Conservation (phyloP, 2,113 vertebrate genomes). For the Puffinus mauretanicus region DNA sequence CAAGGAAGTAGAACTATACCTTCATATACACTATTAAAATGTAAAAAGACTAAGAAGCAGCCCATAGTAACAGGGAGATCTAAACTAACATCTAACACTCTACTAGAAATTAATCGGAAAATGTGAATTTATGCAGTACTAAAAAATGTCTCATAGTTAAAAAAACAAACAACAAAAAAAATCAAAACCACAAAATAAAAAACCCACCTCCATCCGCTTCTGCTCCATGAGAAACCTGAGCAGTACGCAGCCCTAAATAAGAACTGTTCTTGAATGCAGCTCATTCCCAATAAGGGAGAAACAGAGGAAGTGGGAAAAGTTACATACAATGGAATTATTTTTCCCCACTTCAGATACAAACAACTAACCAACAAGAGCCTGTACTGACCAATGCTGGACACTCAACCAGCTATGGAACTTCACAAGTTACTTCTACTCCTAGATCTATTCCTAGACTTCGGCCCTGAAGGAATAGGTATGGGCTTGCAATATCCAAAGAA, state of each 20-base stretch:
- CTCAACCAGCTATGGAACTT: not conserved
- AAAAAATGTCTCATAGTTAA: not conserved
- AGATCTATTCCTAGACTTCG: not conserved
- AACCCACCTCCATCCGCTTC: not conserved
- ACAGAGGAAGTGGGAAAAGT: not conserved
- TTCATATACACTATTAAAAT: not conserved
- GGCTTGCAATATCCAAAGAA: not conserved
- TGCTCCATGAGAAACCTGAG: not conserved
- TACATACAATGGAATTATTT: not conserved
- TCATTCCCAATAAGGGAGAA: not conserved
- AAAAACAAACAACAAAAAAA: not conserved
- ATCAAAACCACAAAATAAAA: not conserved
- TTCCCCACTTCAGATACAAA: not conserved
- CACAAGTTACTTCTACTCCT: not conserved
- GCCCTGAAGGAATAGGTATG: not conserved
- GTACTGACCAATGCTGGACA: not conserved
- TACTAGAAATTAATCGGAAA: not conserved
- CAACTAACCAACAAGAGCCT: not conserved
- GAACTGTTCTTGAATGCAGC: not conserved
- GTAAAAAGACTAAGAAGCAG: not conserved
- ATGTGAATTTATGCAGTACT: not conserved
- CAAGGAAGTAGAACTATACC: not conserved
- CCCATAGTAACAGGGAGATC: not conserved
- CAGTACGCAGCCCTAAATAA: not conserved
- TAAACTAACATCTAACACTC: not conserved